Conservation (phyloP, 2,797 vertebrate species). For the Benthosema pterotum region DNA sequence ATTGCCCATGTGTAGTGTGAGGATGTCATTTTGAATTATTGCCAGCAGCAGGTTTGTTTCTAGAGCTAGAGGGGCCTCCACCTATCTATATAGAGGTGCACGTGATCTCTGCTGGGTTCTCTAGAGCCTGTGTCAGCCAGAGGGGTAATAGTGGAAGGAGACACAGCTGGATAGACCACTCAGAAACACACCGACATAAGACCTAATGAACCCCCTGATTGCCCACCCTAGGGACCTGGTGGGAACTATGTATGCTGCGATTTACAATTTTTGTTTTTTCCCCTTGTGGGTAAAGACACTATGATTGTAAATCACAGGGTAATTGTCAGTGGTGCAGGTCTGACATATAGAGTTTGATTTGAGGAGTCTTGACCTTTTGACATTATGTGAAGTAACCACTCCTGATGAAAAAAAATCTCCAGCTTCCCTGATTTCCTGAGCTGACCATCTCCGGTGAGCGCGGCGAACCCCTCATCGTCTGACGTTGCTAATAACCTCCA, state of each 20-base stretch:
- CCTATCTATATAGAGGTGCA: background rate
- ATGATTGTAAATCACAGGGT: conserved; percentile 62
- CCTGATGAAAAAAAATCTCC: conserved; percentile 62
- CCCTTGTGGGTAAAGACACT: conserved; percentile 50
- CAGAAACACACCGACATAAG: conserved; percentile 61
- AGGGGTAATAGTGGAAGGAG: conserved; percentile 51
- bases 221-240: conserved; percentile 65
- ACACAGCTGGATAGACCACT: conserved; percentile 67
- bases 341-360: conserved; percentile 49
- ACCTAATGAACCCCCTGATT: conserved; percentile 75
- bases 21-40: conserved; percentile 35
- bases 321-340: conserved; percentile 49
- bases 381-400: conserved; percentile 38
- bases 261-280: conserved; percentile 59
- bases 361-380: conserved; percentile 46
- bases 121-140: conserved; percentile 43
- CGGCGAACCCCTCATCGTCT: conserved; percentile 42
- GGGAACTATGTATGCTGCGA: conserved; percentile 44
- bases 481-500: conserved; percentile 37
- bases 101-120: conserved; percentile 36
- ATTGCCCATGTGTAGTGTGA: conserved; percentile 38
- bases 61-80: conserved; percentile 22
- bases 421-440: conserved; percentile 32
- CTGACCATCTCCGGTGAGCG: conserved; percentile 40
- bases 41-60: conserved; percentile 45